Conservation (phyloP, 1,140 invertebrate genomes). For the Meloidogyne exigua region DNA sequence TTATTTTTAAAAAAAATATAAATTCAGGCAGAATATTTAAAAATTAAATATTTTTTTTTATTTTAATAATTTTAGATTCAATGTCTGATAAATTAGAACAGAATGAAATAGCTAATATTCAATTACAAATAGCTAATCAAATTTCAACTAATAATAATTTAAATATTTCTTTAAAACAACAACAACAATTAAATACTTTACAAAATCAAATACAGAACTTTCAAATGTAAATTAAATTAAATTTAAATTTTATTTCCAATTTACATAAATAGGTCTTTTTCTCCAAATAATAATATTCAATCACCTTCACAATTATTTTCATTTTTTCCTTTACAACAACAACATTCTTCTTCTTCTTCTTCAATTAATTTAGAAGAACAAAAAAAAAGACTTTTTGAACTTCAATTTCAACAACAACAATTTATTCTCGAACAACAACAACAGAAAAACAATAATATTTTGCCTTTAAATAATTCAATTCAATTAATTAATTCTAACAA, state of each 20-base stretch:
- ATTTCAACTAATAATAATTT: not conserved
- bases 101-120: not conserved
- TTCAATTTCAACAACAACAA: not conserved
- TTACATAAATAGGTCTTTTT: too few species aligned
- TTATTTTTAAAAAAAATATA: too few species aligned
- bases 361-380: not conserved
- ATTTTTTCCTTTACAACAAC: too few species aligned
- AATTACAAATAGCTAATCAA: not conserved
- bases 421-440: not conserved
- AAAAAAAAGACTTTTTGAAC: not conserved
- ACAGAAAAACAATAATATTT: not conserved
- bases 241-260: too few species aligned
- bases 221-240: not conserved
- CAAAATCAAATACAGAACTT: not conserved
- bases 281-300: too few species aligned
- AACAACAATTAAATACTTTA: not conserved
- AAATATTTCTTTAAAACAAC: not conserved
- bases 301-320: too few species aligned
- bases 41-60: too few species aligned
- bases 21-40: too few species aligned
- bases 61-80: too few species aligned
- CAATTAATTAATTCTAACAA: too few species aligned
- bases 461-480: too few species aligned
- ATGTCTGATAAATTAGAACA: not conserved
- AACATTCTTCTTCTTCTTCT: not conserved